Conservation (phyloP, 2,113 vertebrate species). For the Tapirus terrestris region DNA sequence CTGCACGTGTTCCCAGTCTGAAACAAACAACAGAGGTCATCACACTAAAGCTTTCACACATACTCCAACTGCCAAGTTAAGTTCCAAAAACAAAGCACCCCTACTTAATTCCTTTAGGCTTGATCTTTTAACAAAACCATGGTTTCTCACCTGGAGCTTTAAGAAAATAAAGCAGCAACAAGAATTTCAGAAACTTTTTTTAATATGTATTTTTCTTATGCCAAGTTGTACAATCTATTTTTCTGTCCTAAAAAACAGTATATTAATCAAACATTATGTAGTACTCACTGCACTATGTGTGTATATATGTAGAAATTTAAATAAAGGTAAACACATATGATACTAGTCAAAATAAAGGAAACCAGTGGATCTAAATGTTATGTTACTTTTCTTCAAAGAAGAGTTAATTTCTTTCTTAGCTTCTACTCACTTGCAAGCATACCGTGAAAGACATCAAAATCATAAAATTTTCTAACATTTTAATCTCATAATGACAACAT, state of each 20-base stretch:
- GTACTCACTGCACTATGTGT: background rate
- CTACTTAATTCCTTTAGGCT: background rate
- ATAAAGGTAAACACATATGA: background rate
- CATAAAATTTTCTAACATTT: background rate
- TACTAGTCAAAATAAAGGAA: constrained; percentile 20
- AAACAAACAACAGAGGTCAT: constrained; percentile 67
- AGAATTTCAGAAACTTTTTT: constrained; percentile 36
- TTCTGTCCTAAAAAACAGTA: background rate
- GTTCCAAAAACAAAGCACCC: constrained; percentile 4
- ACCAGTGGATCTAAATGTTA: constrained; percentile 2
- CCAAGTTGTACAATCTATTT: background rate
- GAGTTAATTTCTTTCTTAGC: background rate
- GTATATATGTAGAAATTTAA: constrained; percentile 10
- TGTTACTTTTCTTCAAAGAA: background rate
- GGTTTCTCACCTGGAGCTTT: background rate
- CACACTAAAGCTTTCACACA: background rate
- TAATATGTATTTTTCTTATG: background rate
- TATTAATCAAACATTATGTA: background rate
- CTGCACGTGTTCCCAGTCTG: constrained; percentile 92
- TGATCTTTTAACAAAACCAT: constrained; percentile 5
- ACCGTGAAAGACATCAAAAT: constrained; percentile 4
- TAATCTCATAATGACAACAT: background rate
- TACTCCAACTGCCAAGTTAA: background rate
- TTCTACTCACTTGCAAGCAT: background rate
- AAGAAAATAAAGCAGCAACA: constrained; percentile 49